These are phyloP conservation scores for Dynastes maya DNA, from an alignment of 2,888 invertebrate species.

Conservation along the genomic window DNA sequence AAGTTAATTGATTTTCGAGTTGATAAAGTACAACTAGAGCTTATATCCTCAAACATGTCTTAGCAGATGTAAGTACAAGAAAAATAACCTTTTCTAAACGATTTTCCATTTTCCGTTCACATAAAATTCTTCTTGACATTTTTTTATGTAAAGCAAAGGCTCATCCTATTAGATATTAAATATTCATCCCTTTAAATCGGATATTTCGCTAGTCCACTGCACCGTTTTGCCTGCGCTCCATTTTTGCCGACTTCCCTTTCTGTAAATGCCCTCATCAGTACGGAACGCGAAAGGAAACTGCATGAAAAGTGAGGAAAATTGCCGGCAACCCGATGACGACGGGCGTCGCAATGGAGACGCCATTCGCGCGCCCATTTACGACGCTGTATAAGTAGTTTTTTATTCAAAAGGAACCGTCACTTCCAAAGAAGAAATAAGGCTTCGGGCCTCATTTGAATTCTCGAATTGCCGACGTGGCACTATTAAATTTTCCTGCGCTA, in stretches of 20 bases:
- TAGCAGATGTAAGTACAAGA: no score
- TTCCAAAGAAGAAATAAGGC: constrained; percentile 55
- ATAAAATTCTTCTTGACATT: no score
- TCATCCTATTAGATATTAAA: no score
- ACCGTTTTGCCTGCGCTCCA: constrained; percentile 44
- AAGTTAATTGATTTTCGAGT: no score
- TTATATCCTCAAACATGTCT: no score
- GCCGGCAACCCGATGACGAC: constrained; percentile 53
- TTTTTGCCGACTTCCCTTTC: constrained; percentile 45
- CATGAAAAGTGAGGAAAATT: constrained; percentile 65
- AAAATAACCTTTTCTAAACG: no score
- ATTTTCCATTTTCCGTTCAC: no score
- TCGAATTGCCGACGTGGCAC: constrained; percentile 60
- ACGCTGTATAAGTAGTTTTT: constrained; percentile 66
- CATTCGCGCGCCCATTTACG: constrained; percentile 64
- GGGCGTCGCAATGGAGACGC: constrained; percentile 62
- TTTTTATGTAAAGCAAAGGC: no score
- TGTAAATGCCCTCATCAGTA: constrained; percentile 42
- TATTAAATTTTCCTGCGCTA: constrained; percentile 54
- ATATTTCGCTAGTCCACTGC: no score
- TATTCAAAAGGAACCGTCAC: constrained; percentile 62
- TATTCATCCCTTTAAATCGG: no score
- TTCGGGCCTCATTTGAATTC: constrained; percentile 63
- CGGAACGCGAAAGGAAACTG: constrained; percentile 54
- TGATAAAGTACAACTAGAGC: no score